Base-by-base conservation (phyloP, 2,888 invertebrate species). In the Anagyrus pseudococci region DNA sequence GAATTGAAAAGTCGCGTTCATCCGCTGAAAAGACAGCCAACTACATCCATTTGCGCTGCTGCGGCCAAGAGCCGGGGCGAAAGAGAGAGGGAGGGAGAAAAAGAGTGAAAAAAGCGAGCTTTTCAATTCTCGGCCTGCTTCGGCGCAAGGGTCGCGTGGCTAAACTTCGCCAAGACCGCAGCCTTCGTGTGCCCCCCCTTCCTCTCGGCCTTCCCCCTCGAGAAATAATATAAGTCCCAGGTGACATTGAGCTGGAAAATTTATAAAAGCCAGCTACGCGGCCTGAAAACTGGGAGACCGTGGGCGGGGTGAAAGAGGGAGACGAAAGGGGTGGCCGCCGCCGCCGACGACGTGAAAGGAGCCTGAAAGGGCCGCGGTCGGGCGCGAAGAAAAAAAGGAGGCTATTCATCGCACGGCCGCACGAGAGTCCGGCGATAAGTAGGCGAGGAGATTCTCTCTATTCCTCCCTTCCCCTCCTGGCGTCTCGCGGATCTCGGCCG, bases 171-270 rank as follows among this genome's bases (percentile, higher is more conserved):
- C 33, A 2, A 37, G 33, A 13, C 33, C 4, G 8, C 33, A 10
- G 15, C 3, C 33, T 2, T 10, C 33, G 8, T n/a, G 29, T 10
- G 29, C 29, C 29, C 10, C 29, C 29, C 10, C 29, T 29, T 29
- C 8, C 13, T 37, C 33, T 13, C n/a, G n/a, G n/a, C n/a, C n/a
- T n/a, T n/a, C 33, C 29, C 55, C 44, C 55, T 8, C 13, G 33
- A 19, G 17, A 50, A 40, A 41, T 53, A 46, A 55, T 48, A 26
- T 41, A 47, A 48, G 33, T 46, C 55, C 43, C 52, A 8, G 17
- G 56, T 49, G 57, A 53, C 60, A 57, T 53, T 64, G 56, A 43
- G 53, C 57, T 64, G 53, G 52, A 64, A 64, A 53, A 60, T 59
- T 2, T 4, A 37, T 4, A 8, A 37, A 37, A 37, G 8, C 10